A percentile compares a stretch with the other conserved stretches of the same genome.
These are phyloP conservation scores for Haemorhous mexicanus DNA, from an alignment of 2,113 vertebrate genomes.

Conservation along the genomic window DNA sequence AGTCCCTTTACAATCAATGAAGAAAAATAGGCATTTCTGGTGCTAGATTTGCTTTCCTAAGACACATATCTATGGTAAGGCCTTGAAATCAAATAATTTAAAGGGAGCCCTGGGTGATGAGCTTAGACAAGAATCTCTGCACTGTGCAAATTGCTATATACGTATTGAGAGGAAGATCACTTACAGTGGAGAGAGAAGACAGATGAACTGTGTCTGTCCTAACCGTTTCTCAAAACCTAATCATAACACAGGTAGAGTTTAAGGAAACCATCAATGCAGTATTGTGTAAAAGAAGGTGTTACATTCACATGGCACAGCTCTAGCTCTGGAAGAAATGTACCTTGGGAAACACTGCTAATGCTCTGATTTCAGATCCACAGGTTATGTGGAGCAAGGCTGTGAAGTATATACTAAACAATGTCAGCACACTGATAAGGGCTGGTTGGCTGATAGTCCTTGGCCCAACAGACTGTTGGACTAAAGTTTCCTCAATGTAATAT, in stretches of 20 bases:
- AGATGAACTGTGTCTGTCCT: neutral
- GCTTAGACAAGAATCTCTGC: neutral
- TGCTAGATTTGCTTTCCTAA: neutral
- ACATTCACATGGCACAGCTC: neutral
- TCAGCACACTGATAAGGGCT: neutral
- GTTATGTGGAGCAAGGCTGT: neutral
- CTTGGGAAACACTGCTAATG: neutral
- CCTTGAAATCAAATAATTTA: neutral
- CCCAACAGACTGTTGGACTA: neutral
- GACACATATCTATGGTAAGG: neutral
- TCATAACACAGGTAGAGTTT: fast-evolving
- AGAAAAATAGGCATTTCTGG: neutral
- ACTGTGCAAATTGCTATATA: neutral
- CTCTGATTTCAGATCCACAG: neutral
- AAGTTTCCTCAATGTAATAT: neutral
- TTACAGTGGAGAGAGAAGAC: neutral
- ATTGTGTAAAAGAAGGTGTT: neutral
- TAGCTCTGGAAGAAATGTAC: neutral
- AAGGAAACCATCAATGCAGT: neutral
- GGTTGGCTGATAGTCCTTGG: neutral
- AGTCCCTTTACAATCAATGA: neutral
- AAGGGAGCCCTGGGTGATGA: neutral
- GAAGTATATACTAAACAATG: neutral
- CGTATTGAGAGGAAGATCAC: neutral
- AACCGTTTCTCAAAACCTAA: neutral